Evolutionary conservation across 2,797 vertebrate species (phyloP), one percentile per base, ranked within the genome.

Genomic region (Pitangus sulphuratus): DNA sequence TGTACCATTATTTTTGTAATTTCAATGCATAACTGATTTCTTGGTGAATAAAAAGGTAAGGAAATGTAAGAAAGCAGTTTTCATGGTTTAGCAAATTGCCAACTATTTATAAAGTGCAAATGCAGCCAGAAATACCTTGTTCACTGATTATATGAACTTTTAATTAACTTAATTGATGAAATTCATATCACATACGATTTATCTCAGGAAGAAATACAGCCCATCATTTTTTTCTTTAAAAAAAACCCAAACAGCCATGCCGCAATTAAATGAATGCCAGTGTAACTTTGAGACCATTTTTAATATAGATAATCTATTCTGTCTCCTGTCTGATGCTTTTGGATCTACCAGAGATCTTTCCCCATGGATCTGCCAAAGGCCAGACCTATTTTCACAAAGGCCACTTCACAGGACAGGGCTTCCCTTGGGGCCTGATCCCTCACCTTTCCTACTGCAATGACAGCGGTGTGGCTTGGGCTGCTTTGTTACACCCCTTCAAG

Each of bases 91-190:
- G 71, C 14, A 78, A 78, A 69, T 84, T 50, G 25, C 33, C 37
- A 75, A 19, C 28, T 86, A 75, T 81, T 93, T 90, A 39, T 75
- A 18, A 87, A 75, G 42, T 50, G 53, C 31, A 84, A 75, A 66
- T 75, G 26, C 53, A 68, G 33, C 44, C 37, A 65, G 57, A 90
- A 88, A 56, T 83, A 64, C 45, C 7, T 48, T 56, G 17, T 68
- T 44, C 33, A 64, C 31, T 90, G 42, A 75, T 90, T 64, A 57
- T 47, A 65, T 10, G 24, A 71, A 53, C 45, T 87, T 90, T 47
- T 89, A 82, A 84, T 93, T 82, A 90, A 75, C 30, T 71, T 68
- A 81, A 84, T 90, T 51, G 78, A 54, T 92, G 26, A 86, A 90
- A 92, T 71, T 64, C n/a, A 44, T 79, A 82, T 82, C 47, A 78